phyloP scores from a whole-genome alignment of 2,888 invertebrate genomes.

The Epinotia brunnichana region DNA sequence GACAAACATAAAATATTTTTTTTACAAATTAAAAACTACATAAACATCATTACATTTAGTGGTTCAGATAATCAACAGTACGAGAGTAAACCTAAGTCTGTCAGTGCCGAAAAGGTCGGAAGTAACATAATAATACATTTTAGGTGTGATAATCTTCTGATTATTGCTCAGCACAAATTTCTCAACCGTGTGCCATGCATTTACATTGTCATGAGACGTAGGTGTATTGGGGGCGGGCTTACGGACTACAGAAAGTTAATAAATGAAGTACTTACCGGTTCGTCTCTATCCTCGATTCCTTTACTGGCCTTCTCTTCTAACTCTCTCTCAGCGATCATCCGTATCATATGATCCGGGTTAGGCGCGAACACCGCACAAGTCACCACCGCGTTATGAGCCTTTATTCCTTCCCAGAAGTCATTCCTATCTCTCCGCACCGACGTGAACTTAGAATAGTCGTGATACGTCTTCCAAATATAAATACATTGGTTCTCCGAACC shows the following conservation, averaged over 20 bases:
- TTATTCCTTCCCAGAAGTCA: constrained; percentile 96
- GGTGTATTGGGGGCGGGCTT: no score
- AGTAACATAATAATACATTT: no score
- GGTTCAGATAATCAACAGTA: no score
- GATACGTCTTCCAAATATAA: constrained; percentile 99
- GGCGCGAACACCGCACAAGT: constrained; percentile 99
- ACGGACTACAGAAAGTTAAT: not conserved
- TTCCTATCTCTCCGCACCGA: constrained; percentile 96
- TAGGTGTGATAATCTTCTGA: no score
- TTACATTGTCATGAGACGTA: no score
- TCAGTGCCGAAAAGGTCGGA: no score
- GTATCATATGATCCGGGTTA: constrained; percentile 95
- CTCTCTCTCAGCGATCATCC: constrained; percentile 86
- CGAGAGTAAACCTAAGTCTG: no score
- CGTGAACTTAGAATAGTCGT: constrained; percentile 97
- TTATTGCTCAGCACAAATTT: no score
- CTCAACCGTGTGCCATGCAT: no score
- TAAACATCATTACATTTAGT: no score
- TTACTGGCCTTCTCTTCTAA: constrained; percentile 60
- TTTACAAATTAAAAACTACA: no score
- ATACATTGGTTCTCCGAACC: constrained; percentile 99
- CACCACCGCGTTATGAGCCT: constrained; percentile 96
- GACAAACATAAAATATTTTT: no score
- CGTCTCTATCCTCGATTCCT: constrained; percentile 60
- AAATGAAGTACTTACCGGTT: constrained; percentile 63